Conservation (phyloP, 2,797 vertebrate genomes). For the Enteromius paludinosus region DNA sequence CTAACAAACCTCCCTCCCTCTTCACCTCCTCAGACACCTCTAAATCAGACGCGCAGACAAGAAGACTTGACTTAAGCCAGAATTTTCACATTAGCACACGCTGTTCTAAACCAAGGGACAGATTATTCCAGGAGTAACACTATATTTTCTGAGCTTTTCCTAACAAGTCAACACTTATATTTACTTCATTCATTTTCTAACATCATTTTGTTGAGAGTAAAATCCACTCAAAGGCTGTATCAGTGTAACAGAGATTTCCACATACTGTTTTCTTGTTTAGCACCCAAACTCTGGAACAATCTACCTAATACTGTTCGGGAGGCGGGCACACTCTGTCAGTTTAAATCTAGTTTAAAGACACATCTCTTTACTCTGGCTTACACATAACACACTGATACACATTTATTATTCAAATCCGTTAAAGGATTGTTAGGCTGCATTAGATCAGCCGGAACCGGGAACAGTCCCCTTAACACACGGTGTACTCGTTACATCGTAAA, state of each 20-base stretch:
- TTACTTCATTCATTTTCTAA: neutral
- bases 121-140: neutral
- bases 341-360: too few relatives aligned
- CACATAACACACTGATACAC: too few relatives aligned
- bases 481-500: too few relatives aligned
- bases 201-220: neutral
- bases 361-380: too few relatives aligned
- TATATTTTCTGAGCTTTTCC: neutral
- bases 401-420: too few relatives aligned
- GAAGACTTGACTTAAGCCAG: conserved; percentile 24
- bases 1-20: conserved; percentile 38
- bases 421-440: too few relatives aligned
- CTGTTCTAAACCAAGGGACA: conserved; percentile 1
- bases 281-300: too few relatives aligned
- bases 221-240: neutral
- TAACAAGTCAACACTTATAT: neutral
- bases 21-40: conserved; percentile 12
- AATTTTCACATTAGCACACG: conserved; percentile 60
- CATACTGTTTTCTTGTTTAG: too few relatives aligned
- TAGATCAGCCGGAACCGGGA: too few relatives aligned
- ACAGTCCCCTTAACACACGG: too few relatives aligned
- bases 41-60: conserved; percentile 15
- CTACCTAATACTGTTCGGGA: too few relatives aligned
- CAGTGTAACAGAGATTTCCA: neutral
- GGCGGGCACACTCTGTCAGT: too few relatives aligned